Evolutionary conservation across 2,113 vertebrate genomes (phyloP).

Genomic region (Rynchops niger): DNA sequence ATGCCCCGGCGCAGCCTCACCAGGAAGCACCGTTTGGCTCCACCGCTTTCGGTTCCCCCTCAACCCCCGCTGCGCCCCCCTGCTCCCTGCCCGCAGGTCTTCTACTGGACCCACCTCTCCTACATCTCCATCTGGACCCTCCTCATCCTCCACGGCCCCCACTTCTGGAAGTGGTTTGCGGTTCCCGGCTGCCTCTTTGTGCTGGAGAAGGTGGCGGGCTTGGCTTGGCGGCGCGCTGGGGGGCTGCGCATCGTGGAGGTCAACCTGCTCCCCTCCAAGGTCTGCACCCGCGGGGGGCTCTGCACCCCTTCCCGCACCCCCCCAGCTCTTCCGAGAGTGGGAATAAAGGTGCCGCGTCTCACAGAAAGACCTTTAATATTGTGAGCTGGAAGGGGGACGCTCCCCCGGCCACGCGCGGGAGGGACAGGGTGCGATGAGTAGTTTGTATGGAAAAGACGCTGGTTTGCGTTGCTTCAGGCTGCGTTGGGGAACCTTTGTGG

Average conservation of each 20-base stretch:
- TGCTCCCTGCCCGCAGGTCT: conserved; percentile 72
- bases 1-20: accelerated
- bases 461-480: neutral
- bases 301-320: neutral
- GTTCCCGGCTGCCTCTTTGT: conserved; percentile 81
- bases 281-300: neutral
- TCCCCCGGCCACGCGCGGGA: accelerated
- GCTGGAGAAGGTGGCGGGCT: conserved; percentile 83
- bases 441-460: accelerated
- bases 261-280: conserved; percentile 89
- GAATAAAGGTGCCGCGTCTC: accelerated
- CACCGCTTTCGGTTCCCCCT: accelerated
- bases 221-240: conserved; percentile 70
- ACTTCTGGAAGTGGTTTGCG: conserved; percentile 94
- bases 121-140: conserved; percentile 85
- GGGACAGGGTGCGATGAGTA: accelerated
- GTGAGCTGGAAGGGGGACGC: neutral
- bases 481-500: accelerated
- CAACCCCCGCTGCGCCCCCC: no score
- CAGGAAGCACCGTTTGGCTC: accelerated
- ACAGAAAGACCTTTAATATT: accelerated
- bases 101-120: conserved; percentile 91
- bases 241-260: conserved; percentile 82
- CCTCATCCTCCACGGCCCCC: conserved; percentile 85
- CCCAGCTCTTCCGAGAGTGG: neutral